Evolutionary conservation across 2,113 vertebrate genomes (phyloP), one percentile per base, ranked within the genome.

Genomic region (Colaptes auratus): DNA sequence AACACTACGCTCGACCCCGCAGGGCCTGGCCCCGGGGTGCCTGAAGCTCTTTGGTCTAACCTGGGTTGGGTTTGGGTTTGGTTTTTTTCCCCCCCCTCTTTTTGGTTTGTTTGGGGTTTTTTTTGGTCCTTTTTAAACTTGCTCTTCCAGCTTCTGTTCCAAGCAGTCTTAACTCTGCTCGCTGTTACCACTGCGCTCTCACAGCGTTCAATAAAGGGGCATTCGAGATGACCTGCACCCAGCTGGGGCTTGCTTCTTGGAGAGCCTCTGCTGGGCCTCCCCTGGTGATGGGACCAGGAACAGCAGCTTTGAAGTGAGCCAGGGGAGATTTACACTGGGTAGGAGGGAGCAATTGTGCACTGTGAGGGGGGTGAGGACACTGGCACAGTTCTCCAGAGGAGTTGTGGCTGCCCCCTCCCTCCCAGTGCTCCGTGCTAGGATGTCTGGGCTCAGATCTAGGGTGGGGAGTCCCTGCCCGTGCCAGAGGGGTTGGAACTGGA

Each of bases 91-190:
- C 28, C 16, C 15, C 27, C 15, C 25, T 7, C 25, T 35, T 13
- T 20, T 18, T 33, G 55, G 15, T 66, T 66, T 2, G 12, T 18
- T 17, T 12, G 6, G 11, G 9, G 66, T 53, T 86, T 84, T 88
- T 83, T 36, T 58, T 24, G 50, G 23, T 61, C 16, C 42, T 91
- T 59, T 92, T 60, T 10, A 69, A 94, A 93, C 65, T 95, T 95
- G 94, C 96, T 97, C 88, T 95, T 96, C 87, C 93, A 80, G 96
- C 96, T 96, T 94, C 96, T 94, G 95, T 96, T 96, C 95, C 88
- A 91, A 35, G 80, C 95, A 91, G 92, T 96, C 96, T 97, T 97
- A 91, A 93, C 71, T 94, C 96, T 96, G 95, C 96, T 96, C 77
- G 35, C n/a, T 94, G 96, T 97, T 97, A 86, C 77, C 93, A 93